These are phyloP conservation scores for Arizona elegans DNA, from an alignment of 2,113 vertebrate genomes.

Conservation along the genomic window DNA sequence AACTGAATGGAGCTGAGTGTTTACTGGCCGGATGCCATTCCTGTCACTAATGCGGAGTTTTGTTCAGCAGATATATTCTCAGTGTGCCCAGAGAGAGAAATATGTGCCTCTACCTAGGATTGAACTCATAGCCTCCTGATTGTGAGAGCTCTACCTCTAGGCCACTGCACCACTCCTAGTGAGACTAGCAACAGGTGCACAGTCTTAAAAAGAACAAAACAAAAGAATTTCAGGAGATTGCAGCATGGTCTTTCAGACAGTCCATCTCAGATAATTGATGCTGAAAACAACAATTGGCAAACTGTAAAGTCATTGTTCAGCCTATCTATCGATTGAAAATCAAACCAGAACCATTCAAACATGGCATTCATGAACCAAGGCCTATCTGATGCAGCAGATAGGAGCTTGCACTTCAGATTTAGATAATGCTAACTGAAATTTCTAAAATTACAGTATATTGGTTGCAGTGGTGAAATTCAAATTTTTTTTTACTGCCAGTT, in stretches of 20 bases:
- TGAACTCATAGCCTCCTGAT: too few species aligned
- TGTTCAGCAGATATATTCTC: too few species aligned
- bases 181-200: background rate
- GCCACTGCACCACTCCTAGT: too few species aligned
- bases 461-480: background rate
- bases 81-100: too few species aligned
- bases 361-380: background rate
- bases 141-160: too few species aligned
- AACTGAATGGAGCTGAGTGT: too few species aligned
- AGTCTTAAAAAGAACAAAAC: background rate
- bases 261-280: background rate
- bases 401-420: background rate
- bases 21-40: too few species aligned
- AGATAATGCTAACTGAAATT: background rate
- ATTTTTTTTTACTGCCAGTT: too few species aligned
- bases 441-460: background rate
- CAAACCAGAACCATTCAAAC: background rate
- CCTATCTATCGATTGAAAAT: background rate
- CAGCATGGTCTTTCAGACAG: too few species aligned
- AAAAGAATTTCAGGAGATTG: background rate
- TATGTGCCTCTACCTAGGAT: too few species aligned
- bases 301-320: background rate
- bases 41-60: too few species aligned
- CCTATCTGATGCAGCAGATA: background rate
- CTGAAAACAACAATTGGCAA: background rate